Evolutionary conservation across 2,113 vertebrate genomes (phyloP).

Genomic region (Amphiprion ocellaris): DNA sequence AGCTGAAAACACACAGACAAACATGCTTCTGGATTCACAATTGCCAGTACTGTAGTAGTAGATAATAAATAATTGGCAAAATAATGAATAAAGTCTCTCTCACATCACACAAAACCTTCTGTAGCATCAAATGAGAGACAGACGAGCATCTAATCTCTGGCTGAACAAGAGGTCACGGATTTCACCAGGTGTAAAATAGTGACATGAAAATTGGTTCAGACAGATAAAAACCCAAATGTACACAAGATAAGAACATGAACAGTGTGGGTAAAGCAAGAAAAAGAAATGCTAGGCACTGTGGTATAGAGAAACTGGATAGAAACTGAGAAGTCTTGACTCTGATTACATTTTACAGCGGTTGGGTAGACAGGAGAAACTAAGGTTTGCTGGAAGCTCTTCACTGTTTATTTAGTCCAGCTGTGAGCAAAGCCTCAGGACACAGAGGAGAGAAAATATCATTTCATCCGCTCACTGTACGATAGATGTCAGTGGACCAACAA

Average conservation of each 20-base stretch:
- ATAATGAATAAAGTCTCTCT: background rate
- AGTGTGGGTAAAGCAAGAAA: background rate
- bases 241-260: background rate
- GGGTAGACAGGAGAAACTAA: background rate
- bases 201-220: background rate
- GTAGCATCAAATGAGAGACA: background rate
- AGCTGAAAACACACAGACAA: constrained; percentile 83
- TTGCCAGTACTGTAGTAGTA: background rate
- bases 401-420: constrained; percentile 29
- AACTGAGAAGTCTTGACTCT: background rate
- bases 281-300: background rate
- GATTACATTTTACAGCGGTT: constrained; percentile 19
- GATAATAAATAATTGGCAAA: background rate
- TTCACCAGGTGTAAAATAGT: background rate
- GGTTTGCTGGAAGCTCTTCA: background rate
- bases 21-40: background rate
- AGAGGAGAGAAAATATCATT: constrained; percentile 14
- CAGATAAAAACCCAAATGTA: background rate
- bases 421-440: constrained; percentile 19
- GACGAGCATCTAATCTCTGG: background rate
- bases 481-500: constrained; percentile 31
- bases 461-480: background rate
- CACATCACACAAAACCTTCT: background rate
- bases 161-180: constrained; percentile 8
- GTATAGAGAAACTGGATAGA: background rate